These are phyloP conservation scores for Dromas ardeola DNA, from an alignment of 2,113 vertebrate species.

Conservation along the genomic window DNA sequence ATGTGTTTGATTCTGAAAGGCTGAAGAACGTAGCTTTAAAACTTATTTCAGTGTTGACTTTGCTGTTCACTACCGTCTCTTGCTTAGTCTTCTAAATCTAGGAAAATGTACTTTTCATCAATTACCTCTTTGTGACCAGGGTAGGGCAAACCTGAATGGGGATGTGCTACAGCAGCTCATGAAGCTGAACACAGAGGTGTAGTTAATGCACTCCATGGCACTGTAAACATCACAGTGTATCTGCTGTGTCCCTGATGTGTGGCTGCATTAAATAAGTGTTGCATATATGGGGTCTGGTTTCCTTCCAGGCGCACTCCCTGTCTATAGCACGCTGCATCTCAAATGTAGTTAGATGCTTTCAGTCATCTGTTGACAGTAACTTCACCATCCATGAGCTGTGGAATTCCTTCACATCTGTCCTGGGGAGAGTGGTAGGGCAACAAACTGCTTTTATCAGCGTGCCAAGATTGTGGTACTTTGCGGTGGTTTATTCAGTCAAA, in stretches of 20 bases:
- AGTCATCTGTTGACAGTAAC: neutral
- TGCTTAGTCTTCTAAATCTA: neutral
- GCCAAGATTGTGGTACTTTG: neutral
- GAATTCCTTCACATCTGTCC: neutral
- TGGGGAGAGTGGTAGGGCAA: neutral
- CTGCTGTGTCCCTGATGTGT: neutral
- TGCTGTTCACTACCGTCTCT: neutral
- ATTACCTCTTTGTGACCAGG: neutral
- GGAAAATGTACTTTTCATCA: neutral
- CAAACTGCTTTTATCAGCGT: neutral
- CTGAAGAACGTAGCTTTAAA: neutral
- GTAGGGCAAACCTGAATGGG: neutral
- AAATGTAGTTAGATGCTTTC: neutral
- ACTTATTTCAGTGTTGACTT: neutral
- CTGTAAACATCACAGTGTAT: neutral
- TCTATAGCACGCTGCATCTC: neutral
- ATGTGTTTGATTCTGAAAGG: neutral
- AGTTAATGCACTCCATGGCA: neutral
- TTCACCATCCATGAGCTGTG: neutral
- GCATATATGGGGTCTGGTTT: neutral
- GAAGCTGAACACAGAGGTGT: neutral
- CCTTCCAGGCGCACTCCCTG: neutral
- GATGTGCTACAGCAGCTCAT: neutral
- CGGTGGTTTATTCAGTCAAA: neutral
- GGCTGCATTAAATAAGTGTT: neutral